Percentiles rank a stretch among this genome's conserved stretches.
Evolutionary conservation across 2,888 invertebrate species (phyloP).

Genomic region (Pimpla rufipes): DNA sequence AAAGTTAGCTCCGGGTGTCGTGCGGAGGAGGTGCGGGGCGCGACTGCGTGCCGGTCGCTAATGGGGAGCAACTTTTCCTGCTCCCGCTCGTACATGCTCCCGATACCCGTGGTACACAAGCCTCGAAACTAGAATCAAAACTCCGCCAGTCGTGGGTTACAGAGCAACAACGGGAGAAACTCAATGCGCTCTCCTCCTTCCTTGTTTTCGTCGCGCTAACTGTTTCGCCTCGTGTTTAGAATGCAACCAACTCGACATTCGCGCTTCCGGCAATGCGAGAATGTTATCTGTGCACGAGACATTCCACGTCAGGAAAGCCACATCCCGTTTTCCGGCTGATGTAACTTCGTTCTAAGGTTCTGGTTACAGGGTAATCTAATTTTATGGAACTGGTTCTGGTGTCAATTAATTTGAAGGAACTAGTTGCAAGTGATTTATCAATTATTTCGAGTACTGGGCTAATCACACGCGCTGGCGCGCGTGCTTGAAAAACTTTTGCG

Average conservation of each 20-base stretch:
- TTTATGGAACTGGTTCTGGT: background rate
- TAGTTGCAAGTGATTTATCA: background rate
- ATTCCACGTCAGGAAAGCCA: background rate
- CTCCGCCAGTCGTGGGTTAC: slow-evolving; percentile 24
- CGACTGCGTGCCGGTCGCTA: slow-evolving; percentile 46
- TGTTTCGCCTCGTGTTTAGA: slow-evolving; percentile 16
- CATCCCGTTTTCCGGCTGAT: background rate
- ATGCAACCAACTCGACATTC: slow-evolving; percentile 25
- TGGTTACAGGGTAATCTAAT: background rate
- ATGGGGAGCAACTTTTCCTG: slow-evolving; percentile 59
- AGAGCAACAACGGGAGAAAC: background rate
- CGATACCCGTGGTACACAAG: slow-evolving; percentile 28
- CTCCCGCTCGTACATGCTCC: slow-evolving; percentile 2
- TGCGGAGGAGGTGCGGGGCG: background rate
- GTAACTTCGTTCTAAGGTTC: background rate
- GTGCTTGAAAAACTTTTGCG: no score
- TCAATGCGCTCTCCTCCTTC: slow-evolving; percentile 20
- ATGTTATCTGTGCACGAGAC: background rate
- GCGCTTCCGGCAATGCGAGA: background rate
- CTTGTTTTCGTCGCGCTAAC: slow-evolving; percentile 21
- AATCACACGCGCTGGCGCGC: no score
- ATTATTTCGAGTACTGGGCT: no score
- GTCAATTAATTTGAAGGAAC: background rate
- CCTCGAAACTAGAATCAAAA: slow-evolving; percentile 39
- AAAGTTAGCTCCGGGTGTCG: slow-evolving; percentile 53